These are phyloP conservation scores for Halichoerus grypus DNA, from an alignment of 2,113 vertebrate genomes.

Conservation along the genomic window DNA sequence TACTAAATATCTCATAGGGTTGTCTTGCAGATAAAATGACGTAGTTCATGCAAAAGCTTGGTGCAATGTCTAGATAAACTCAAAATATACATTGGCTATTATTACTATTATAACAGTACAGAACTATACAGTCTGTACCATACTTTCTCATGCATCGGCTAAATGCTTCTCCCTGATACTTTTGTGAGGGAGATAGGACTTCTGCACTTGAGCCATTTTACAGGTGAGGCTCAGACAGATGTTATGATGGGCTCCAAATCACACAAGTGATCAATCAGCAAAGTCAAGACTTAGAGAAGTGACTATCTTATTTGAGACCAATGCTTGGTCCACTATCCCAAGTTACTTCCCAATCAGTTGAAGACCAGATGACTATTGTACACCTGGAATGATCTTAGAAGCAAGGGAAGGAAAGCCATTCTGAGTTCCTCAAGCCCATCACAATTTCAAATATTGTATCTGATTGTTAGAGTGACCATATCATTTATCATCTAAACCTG, in stretches of 20 bases:
- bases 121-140: rapidly evolving
- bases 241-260: not conserved
- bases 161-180: not conserved
- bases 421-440: not conserved
- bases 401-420: not conserved
- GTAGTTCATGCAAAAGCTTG: not conserved
- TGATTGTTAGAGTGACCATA: not conserved
- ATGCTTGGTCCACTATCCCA: not conserved
- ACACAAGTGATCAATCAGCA: not conserved
- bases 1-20: rapidly evolving
- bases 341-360: not conserved
- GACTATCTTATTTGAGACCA: not conserved
- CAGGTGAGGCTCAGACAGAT: not conserved
- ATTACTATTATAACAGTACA: rapidly evolving
- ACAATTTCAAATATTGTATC: not conserved
- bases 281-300: not conserved
- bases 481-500: not conserved
- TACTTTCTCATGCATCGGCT: not conserved
- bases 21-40: not conserved
- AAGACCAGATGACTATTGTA: not conserved
- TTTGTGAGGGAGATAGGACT: not conserved
- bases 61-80: not conserved
- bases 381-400: not conserved
- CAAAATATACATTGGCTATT: not conserved
- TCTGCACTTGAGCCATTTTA: too few relatives aligned